Evolutionary conservation across 1,140 invertebrate species (phyloP).

Genomic region (Nephila pilipes): DNA sequence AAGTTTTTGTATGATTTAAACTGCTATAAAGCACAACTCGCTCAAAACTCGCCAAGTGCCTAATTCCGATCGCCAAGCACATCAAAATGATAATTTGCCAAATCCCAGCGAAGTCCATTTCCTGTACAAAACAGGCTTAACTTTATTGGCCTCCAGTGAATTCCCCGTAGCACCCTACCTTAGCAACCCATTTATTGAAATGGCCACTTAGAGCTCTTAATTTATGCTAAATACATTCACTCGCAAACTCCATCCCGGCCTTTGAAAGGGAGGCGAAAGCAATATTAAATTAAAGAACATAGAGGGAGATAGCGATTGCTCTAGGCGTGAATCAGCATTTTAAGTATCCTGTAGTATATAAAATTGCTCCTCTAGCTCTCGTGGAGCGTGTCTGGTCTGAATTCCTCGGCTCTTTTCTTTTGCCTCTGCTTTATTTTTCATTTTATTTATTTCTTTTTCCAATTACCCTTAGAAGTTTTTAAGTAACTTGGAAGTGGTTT

Average conservation of each 20-base stretch:
- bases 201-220: constrained; percentile 72
- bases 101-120: constrained; percentile 53
- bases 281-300: constrained; percentile 71
- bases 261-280: constrained; percentile 45
- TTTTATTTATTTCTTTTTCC: neutral
- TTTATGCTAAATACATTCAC: constrained; percentile 75
- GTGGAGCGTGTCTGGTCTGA: neutral
- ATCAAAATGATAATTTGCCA: constrained; percentile 69
- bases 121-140: constrained; percentile 62
- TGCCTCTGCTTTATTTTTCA: neutral
- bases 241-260: constrained; percentile 46
- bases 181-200: constrained; percentile 69
- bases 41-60: neutral
- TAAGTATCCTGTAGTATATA: constrained; percentile 53
- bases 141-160: constrained; percentile 71
- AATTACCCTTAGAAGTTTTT: neutral
- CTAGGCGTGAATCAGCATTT: constrained; percentile 70
- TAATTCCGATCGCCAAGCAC: neutral
- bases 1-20: no score
- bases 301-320: constrained; percentile 30
- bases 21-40: neutral
- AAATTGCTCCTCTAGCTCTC: neutral
- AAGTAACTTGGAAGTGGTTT: neutral
- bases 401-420: neutral
- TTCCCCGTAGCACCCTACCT: neutral